phyloP scores from a whole-genome alignment of 1,140 invertebrate genomes.

The Orussus abietinus region DNA sequence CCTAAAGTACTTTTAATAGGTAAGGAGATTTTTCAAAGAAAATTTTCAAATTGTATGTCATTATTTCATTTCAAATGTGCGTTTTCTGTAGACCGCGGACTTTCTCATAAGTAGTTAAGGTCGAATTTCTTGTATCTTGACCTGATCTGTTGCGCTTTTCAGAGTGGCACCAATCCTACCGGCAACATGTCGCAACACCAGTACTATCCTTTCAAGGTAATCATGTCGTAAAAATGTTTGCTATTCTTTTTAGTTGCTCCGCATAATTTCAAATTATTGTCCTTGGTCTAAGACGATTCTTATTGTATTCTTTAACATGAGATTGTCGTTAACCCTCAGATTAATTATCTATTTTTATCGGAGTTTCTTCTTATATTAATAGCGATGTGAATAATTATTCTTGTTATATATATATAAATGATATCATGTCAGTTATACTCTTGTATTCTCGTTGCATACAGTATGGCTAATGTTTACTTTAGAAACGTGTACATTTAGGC shows the following conservation, averaged over 20 bases:
- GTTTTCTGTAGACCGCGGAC: neutral
- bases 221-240: conserved; percentile 10
- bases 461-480: no score
- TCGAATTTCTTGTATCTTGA: no score
- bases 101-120: neutral
- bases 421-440: no score
- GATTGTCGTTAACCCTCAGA: neutral
- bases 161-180: neutral
- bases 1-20: neutral
- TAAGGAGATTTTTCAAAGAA: neutral
- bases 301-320: conserved; percentile 3
- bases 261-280: no score
- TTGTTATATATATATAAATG: no score
- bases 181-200: conserved; percentile 39
- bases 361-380: conserved; percentile 13
- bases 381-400: no score
- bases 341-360: conserved; percentile 3
- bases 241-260: no score
- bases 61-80: neutral
- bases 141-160: neutral
- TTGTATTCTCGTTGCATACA: no score
- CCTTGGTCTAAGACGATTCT: no score
- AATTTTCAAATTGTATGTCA: neutral
- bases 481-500: no score
- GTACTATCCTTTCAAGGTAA: conserved; percentile 46